Conservation (phyloP, 2,113 vertebrate species). For the Sialia sialis region DNA sequence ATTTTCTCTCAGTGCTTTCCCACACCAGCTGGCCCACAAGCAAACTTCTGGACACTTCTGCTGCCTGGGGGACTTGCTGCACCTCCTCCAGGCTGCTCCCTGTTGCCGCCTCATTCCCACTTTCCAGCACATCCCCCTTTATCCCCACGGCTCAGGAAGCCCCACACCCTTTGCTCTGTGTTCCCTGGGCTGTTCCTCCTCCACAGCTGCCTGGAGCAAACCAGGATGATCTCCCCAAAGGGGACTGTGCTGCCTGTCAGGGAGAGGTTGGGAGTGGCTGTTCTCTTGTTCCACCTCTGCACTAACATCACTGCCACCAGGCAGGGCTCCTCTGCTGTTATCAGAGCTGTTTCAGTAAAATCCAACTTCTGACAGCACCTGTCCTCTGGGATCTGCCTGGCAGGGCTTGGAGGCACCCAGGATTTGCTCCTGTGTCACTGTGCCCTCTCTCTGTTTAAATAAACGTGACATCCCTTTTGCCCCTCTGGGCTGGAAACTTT, state of each 20-base stretch:
- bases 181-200: neutral
- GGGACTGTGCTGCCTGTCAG: neutral
- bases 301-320: neutral
- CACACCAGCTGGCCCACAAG: neutral
- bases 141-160: neutral
- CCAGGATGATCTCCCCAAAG: neutral
- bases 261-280: neutral
- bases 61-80: neutral
- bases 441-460: neutral
- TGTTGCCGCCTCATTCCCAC: neutral
- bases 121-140: fast-evolving
- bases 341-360: neutral
- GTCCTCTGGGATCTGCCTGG: neutral
- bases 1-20: neutral
- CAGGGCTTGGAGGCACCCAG: neutral
- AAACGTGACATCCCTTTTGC: neutral
- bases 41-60: neutral
- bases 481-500: neutral
- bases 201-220: neutral
- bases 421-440: neutral
- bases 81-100: neutral
- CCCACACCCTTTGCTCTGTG: neutral
- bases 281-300: neutral
- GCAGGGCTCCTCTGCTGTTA: neutral
- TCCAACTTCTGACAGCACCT: neutral